These are phyloP conservation scores for Pipra filicauda DNA, from an alignment of 2,113 vertebrate genomes.

Conservation along the genomic window DNA sequence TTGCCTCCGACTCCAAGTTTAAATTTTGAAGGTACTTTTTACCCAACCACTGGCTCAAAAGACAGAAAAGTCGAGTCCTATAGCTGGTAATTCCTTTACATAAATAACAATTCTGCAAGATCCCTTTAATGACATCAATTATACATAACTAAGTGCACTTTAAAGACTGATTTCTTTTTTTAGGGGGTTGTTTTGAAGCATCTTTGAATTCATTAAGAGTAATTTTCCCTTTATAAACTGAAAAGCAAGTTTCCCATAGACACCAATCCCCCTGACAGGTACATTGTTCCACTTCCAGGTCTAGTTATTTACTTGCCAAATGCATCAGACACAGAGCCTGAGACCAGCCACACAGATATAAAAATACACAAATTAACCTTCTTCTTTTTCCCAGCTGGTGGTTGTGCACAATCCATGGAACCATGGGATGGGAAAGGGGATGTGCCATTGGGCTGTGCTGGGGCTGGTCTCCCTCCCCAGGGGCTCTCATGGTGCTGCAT, in stretches of 20 bases:
- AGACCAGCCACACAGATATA: background rate
- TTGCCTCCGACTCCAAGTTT: background rate
- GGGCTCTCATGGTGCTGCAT: background rate
- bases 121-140: conserved; percentile 51
- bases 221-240: conserved; percentile 38
- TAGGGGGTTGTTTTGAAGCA: conserved; percentile 26
- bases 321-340: background rate
- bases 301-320: conserved; percentile 45
- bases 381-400: background rate
- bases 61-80: background rate
- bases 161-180: conserved; percentile 42
- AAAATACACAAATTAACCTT: background rate
- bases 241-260: background rate
- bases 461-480: background rate
- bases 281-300: conserved; percentile 34
- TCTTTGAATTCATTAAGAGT: conserved; percentile 48
- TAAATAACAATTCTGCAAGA: conserved; percentile 50
- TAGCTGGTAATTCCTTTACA: conserved; percentile 17
- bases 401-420: background rate
- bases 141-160: conserved; percentile 39
- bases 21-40: background rate
- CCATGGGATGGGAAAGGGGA: background rate
- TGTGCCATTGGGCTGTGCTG: background rate
- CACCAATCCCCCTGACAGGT: conserved; percentile 1
- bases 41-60: background rate